A percentile compares a stretch with the other conserved stretches of the same genome.
These are phyloP conservation scores for Oscheius sp. DNA, from an alignment of 2,888 invertebrate species.

Conservation along the genomic window DNA sequence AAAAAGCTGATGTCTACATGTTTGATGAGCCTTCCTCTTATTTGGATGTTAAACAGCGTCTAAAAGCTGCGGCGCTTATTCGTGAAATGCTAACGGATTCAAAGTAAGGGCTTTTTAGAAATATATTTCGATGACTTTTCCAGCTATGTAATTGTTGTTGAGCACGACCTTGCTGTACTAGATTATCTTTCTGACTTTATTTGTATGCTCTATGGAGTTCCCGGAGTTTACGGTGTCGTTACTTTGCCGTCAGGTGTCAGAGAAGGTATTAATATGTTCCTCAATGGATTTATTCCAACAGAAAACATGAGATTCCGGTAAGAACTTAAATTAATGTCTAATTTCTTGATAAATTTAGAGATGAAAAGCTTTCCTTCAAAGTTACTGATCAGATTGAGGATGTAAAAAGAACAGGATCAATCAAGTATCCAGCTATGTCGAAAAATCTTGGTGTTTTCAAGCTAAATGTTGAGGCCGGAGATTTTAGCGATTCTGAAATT, in stretches of 20 bases:
- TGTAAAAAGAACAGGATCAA: slow-evolving; percentile 74
- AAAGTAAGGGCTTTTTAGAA: slow-evolving; percentile 77
- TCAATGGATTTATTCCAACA: slow-evolving; percentile 98
- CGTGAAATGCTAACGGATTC: slow-evolving; percentile 88
- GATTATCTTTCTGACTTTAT: slow-evolving; percentile 99
- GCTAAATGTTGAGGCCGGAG: slow-evolving; percentile 84
- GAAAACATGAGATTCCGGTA: slow-evolving; percentile 94
- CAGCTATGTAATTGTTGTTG: slow-evolving; percentile 97
- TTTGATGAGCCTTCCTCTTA: slow-evolving; percentile 99
- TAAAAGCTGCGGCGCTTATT: slow-evolving; percentile 94
- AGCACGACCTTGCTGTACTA: slow-evolving; percentile 96
- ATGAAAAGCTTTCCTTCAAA: slow-evolving; percentile 94
- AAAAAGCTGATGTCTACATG: slow-evolving; percentile 94
- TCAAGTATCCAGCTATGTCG: slow-evolving; percentile 84
- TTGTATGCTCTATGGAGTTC: slow-evolving; percentile 96
- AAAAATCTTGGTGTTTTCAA: slow-evolving; percentile 79
- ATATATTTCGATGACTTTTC: slow-evolving; percentile 26
- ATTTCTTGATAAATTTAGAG: slow-evolving; percentile 73
- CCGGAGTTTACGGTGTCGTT: slow-evolving; percentile 94
- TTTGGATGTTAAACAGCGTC: slow-evolving; percentile 95
- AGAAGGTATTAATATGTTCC: slow-evolving; percentile 99
- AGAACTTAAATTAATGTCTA: neutral
- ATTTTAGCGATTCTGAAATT: slow-evolving; percentile 99
- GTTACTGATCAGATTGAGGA: slow-evolving; percentile 97
- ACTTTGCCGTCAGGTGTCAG: slow-evolving; percentile 99